Base-by-base conservation (phyloP, 1,140 invertebrate species). In the Euglossa dilemma region DNA sequence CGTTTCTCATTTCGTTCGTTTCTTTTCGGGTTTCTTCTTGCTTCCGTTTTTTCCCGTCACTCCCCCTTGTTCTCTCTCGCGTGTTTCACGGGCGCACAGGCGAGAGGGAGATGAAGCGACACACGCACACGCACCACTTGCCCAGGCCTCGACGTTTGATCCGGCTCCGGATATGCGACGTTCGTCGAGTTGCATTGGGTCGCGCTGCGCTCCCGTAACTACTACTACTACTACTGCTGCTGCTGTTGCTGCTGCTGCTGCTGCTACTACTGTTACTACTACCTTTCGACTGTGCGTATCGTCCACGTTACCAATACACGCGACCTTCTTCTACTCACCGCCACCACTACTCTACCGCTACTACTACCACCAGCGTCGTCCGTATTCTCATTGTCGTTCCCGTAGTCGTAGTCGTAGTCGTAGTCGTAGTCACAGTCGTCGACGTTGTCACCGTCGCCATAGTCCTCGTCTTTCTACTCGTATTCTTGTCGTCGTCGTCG, bases 171-270 rank as follows among this genome's bases (percentile, higher is more conserved):
- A 92, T 92, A 92, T 93, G 92, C 93, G 84, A 89, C 87, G 92
- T 93, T 92, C 91, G 90, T 89, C 87, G 91, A 91, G 92, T 92
- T 94, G 93, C 92, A 93, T 93, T 93, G 91, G 92, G 93, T 94
- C 94, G 93, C 94, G 93, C 93, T 94, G 94, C 94, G 93, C 94
- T 94, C 93, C 93, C 94, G 94, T 94, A 94, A 94, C 94, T 80
- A 86, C 76, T 64, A 77, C 54, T 64, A 28, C 61, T 43, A 85
- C 72, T 45, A 74, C 70, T 73, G 77, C 81, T 83, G 85, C 59
- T 75, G 84, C 80, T 54, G 74, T 50, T 73, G 11, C 63, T 25
- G 66, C 25, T 36, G 70, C 56, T 50, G 54, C 66, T 18, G 70
- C 80, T 6, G 36, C 59, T 23, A 71, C 67, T 66, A 82, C 73